Evolutionary conservation across 2,888 invertebrate genomes (phyloP).

Genomic region (Nomada fabriciana): DNA sequence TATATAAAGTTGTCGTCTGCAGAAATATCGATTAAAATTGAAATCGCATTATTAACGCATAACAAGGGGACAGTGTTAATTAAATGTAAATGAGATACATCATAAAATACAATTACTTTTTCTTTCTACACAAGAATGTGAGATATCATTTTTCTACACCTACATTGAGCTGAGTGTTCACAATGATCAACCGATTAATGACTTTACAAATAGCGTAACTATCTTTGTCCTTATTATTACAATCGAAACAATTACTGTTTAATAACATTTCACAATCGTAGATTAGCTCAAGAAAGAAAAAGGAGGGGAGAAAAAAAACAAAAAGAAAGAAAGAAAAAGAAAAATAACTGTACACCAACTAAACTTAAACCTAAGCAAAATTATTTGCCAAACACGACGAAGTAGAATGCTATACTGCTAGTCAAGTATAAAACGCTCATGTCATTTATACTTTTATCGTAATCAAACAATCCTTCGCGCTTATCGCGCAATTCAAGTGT

Average conservation of each 20-base stretch:
- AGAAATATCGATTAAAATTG: conserved; percentile 24
- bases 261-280: conserved; percentile 56
- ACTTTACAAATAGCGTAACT: conserved; percentile 61
- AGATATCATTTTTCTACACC: conserved; percentile 30
- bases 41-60: conserved; percentile 46
- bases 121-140: conserved; percentile 32
- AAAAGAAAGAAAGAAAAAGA: background rate
- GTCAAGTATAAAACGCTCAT: conserved; percentile 71
- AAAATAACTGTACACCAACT: conserved; percentile 63
- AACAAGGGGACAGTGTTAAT: conserved; percentile 19
- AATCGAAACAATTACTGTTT: conserved; percentile 56
- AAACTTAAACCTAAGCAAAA: conserved; percentile 65
- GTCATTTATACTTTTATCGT: conserved; percentile 62
- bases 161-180: conserved; percentile 45
- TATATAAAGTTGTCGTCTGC: conserved; percentile 13
- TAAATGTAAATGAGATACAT: conserved; percentile 48
- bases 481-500: conserved; percentile 27
- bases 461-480: conserved; percentile 39
- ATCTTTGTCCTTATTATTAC: conserved; percentile 55
- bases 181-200: conserved; percentile 46
- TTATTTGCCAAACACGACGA: conserved; percentile 58
- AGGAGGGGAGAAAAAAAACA: background rate
- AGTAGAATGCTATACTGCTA: conserved; percentile 58
- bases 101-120: conserved; percentile 48
- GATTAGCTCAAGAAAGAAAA: conserved; percentile 19